Conservation (phyloP, 23 tunicate species). For the Styela clava region DNA sequence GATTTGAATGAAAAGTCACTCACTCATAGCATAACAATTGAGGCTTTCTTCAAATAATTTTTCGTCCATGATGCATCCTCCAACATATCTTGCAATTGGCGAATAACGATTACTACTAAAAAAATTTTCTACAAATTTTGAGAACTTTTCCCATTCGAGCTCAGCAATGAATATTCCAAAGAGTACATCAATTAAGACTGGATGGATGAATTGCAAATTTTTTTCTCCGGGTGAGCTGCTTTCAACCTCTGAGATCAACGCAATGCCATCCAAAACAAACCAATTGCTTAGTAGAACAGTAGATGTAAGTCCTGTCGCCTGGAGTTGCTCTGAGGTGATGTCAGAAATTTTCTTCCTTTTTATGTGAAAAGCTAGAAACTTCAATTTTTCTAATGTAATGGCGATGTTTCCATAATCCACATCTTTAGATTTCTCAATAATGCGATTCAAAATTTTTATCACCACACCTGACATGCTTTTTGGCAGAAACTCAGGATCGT, state of each 20-base stretch:
- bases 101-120: neutral
- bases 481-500: neutral
- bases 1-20: too few species aligned
- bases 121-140: neutral
- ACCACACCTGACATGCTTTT: neutral
- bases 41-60: neutral
- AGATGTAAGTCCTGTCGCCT: neutral
- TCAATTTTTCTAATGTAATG: neutral
- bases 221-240: neutral
- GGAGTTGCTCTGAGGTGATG: neutral
- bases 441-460: neutral
- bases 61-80: neutral
- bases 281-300: neutral
- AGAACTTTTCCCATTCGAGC: neutral
- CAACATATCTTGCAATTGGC: neutral
- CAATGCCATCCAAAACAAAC: neutral
- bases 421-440: neutral
- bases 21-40: neutral
- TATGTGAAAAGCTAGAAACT: neutral
- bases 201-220: neutral
- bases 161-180: neutral
- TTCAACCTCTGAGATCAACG: neutral
- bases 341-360: neutral
- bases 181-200: neutral
- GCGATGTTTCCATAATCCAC: neutral